Conservation (phyloP, 2,888 invertebrate species). For the Drosophila ezoana region DNA sequence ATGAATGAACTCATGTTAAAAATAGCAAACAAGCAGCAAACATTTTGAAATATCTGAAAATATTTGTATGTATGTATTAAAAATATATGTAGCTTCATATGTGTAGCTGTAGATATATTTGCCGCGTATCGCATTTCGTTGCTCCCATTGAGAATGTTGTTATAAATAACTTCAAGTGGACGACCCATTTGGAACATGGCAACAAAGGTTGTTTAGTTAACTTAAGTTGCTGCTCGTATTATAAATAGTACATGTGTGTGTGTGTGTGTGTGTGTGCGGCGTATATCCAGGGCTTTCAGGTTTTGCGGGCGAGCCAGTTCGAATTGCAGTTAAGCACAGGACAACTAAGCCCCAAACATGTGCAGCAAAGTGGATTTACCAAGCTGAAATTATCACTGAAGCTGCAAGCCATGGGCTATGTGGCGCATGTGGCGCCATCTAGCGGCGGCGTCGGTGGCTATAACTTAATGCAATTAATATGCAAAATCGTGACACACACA, state of each 20-base stretch:
- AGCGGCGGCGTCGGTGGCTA: conserved; percentile 59
- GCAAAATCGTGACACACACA: conserved; percentile 81
- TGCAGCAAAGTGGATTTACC: conserved; percentile 80
- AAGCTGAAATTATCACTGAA: conserved; percentile 75
- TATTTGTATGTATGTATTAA: conserved; percentile 26
- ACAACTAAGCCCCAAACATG: conserved; percentile 65
- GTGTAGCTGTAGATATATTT: conserved; percentile 27
- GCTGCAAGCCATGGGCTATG: conserved; percentile 50
- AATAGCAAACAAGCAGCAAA: conserved; percentile 65
- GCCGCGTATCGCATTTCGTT: conserved; percentile 64
- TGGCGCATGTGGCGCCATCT: conserved; percentile 75
- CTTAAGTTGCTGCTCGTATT: conserved; percentile 34
- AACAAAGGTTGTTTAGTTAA: conserved; percentile 48
- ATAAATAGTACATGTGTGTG: conserved; percentile 24
- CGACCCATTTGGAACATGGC: conserved; percentile 41
- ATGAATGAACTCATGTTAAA: conserved; percentile 57
- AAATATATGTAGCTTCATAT: background rate
- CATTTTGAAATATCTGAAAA: conserved; percentile 63
- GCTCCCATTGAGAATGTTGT: conserved; percentile 55
- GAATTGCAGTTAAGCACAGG: conserved; percentile 66
- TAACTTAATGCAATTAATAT: conserved; percentile 84
- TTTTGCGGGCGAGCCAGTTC: conserved; percentile 41
- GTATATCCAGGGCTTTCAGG: conserved; percentile 31
- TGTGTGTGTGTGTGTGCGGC: conserved; percentile 9
- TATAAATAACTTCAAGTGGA: conserved; percentile 72